A percentile compares a stretch with the other conserved stretches of the same genome.
These are phyloP conservation scores for Chouioia cunea DNA, from an alignment of 2,888 invertebrate genomes.

Conservation along the genomic window DNA sequence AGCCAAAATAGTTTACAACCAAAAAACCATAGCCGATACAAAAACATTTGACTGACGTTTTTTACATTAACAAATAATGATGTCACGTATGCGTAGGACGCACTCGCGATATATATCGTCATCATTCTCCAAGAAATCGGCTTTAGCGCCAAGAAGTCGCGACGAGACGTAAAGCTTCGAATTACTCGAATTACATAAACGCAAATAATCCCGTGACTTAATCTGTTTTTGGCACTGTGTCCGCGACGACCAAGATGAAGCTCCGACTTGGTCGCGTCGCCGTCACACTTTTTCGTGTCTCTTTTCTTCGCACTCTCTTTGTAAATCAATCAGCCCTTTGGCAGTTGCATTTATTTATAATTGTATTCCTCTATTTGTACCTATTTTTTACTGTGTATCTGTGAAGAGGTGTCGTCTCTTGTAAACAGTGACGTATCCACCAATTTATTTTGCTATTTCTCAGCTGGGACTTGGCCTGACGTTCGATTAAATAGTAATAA, in stretches of 20 bases:
- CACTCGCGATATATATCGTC: slow-evolving; percentile 25
- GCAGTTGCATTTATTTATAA: no score
- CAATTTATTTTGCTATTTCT: no score
- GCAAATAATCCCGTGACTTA: slow-evolving; percentile 35
- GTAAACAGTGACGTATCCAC: no score
- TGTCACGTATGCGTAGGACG: slow-evolving; percentile 36
- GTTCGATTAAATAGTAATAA: no score
- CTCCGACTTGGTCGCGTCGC: slow-evolving; percentile 28
- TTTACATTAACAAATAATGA: no score
- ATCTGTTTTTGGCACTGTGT: slow-evolving; percentile 21
- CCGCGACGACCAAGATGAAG: slow-evolving; percentile 1
- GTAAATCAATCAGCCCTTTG: neutral
- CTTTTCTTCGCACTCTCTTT: neutral
- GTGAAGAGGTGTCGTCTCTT: no score
- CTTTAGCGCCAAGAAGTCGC: slow-evolving; percentile 44
- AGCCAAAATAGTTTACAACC: slow-evolving; percentile 31
- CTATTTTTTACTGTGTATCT: no score
- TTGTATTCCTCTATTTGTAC: no score
- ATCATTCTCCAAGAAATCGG: slow-evolving; percentile 32
- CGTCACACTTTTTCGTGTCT: slow-evolving; percentile 3
- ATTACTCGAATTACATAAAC: slow-evolving; percentile 59
- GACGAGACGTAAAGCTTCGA: slow-evolving; percentile 45
- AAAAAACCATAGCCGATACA: no score
- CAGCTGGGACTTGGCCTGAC: no score
- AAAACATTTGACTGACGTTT: no score